phyloP scores from a whole-genome alignment of 2,888 invertebrate species.

The Agrochola macilenta region DNA sequence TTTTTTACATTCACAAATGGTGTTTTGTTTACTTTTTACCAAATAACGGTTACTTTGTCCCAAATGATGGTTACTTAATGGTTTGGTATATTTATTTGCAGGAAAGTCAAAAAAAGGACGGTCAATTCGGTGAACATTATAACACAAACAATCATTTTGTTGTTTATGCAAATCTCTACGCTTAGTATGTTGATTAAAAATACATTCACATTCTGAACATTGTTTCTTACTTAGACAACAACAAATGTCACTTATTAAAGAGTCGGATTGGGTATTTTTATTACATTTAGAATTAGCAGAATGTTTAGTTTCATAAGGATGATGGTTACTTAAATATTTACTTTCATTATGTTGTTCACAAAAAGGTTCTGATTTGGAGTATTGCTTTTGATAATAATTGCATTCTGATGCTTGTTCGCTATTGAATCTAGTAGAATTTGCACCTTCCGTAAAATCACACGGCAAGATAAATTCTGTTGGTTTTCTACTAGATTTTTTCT shows the following conservation, averaged over 20 bases:
- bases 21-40: neutral
- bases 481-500: neutral
- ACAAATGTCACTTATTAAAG: neutral
- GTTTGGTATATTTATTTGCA: neutral
- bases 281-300: neutral
- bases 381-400: neutral
- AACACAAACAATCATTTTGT: slow-evolving; percentile 16
- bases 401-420: neutral
- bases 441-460: slow-evolving; percentile 3
- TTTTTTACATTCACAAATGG: neutral
- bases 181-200: slow-evolving; percentile 8
- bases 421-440: slow-evolving; percentile 6
- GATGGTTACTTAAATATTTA: neutral
- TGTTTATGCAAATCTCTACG: neutral
- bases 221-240: neutral
- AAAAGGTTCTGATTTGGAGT: neutral
- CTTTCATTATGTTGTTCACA: neutral
- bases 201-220: neutral
- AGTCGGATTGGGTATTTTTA: neutral
- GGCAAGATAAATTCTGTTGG: neutral
- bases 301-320: neutral
- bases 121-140: slow-evolving; percentile 4
- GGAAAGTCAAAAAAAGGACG: neutral
- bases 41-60: neutral
- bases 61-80: neutral